Evolutionary conservation across 1,140 invertebrate genomes (phyloP).

Genomic region (Reticulitermes speratus): DNA sequence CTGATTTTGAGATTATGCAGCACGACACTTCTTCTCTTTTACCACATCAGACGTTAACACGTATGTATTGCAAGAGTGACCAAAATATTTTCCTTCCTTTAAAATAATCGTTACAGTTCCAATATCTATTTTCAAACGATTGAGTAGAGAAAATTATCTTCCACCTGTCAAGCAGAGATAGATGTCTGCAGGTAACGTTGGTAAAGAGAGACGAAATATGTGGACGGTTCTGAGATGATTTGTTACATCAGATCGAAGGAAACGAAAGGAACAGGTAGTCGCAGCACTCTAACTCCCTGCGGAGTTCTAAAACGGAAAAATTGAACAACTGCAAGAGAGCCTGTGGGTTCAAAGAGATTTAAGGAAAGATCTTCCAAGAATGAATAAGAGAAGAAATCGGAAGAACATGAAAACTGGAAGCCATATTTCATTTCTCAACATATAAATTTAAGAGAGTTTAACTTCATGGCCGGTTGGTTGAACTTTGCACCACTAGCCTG

Average conservation of each 20-base stretch:
- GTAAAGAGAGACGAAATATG: background rate
- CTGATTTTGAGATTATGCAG: too few species aligned
- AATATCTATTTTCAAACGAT: background rate
- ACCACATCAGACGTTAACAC: too few species aligned
- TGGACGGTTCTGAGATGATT: background rate
- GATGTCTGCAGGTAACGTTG: background rate
- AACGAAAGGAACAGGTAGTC: background rate
- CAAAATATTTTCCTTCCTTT: background rate
- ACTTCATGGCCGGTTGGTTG: background rate
- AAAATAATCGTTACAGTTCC: background rate
- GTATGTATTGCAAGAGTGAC: too few species aligned
- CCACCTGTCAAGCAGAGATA: background rate
- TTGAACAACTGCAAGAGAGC: background rate
- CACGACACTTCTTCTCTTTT: too few species aligned
- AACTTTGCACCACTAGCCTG: background rate
- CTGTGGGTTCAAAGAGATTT: background rate
- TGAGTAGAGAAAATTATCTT: background rate
- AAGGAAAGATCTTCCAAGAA: background rate
- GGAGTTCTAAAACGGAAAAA: background rate
- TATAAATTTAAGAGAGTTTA: background rate
- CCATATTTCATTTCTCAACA: background rate
- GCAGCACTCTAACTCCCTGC: background rate
- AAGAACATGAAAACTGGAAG: background rate
- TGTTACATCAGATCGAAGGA: background rate
- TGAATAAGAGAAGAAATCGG: background rate